Evolutionary conservation across 1,140 invertebrate genomes (phyloP), one percentile per base, ranked within the genome.

Genomic region (Drosophila sproati): DNA sequence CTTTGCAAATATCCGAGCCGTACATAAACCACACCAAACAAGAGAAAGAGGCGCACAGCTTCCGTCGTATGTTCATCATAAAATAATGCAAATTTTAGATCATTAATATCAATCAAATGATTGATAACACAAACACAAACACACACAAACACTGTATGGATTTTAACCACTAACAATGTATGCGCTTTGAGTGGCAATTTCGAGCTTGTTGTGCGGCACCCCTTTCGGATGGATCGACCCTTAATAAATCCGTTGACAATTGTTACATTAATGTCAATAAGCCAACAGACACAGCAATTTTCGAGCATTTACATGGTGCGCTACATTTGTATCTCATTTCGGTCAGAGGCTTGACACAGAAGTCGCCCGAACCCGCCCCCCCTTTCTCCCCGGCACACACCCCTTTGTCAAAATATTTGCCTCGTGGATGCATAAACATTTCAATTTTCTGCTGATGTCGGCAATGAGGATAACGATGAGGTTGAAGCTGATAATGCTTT

Each of bases 231-330:
- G 64, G 57, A 75, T 54, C 41, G 67, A 43, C 29, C 64, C 60
- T 77, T 91, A 91, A 91, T 91, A 91, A 91, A 91, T 91, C 91
- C 86, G 76, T 81, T 91, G 90, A 91, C 91, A 91, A 91, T 91
- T 91, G 91, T 80, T 91, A 88, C 86, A 90, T 91, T 91, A 91
- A 91, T 91, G 91, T 91, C 91, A 91, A 90, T 91, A 91, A 91
- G 89, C 89, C 73, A 62, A 20, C 73, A 76, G 66, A 61, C 76
- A 75, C 45, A 82, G 48, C 67, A 63, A 80, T 78, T 71, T 74
- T 62, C 62, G 48, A 55, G 70, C 67, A 85, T 88, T 89, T 83
- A 82, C 82, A 86, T 86, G 77, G 72, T n/a, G 62, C 45, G 51
- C 48, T 29, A 60, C 73, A 78, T 77, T 67, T 77, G 75, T 68